A percentile compares a stretch with the other conserved stretches of the same genome.
Evolutionary conservation across 2,888 invertebrate species (phyloP).

Genomic region (Cheilosia pagana): DNA sequence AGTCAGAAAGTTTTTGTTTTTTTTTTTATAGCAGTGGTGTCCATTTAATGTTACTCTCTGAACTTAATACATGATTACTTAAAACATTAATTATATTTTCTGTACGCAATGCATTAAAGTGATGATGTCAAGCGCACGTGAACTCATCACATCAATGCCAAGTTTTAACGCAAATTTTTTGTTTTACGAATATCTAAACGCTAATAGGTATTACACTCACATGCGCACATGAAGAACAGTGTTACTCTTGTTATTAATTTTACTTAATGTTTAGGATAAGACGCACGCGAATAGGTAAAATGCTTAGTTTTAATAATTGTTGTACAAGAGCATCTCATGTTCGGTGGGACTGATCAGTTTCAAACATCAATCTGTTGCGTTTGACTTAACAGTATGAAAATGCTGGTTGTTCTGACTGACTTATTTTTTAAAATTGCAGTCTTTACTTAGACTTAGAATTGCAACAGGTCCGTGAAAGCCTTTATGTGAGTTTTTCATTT

Average conservation of each 20-base stretch:
- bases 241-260: slow-evolving; percentile 4
- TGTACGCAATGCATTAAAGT: slow-evolving; percentile 62
- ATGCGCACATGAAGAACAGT: slow-evolving; percentile 34
- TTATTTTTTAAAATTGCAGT: too few relatives aligned
- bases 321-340: too few relatives aligned
- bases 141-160: slow-evolving; percentile 42
- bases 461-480: too few relatives aligned
- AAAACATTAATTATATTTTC: slow-evolving; percentile 44
- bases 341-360: too few relatives aligned
- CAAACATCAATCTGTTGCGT: too few relatives aligned
- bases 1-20: slow-evolving; percentile 1
- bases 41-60: slow-evolving; percentile 55
- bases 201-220: background rate
- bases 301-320: too few relatives aligned
- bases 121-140: slow-evolving; percentile 62
- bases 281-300: too few relatives aligned
- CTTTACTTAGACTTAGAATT: too few relatives aligned
- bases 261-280: too few relatives aligned
- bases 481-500: too few relatives aligned
- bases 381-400: too few relatives aligned
- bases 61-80: slow-evolving; percentile 47
- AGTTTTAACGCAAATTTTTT: slow-evolving; percentile 49
- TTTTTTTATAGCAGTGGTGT: slow-evolving; percentile 21
- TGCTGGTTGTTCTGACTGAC: too few relatives aligned
- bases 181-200: background rate